phyloP scores from a whole-genome alignment of 30 jellyfish, hydroid and myxozoan genomes.

The Pseudorhiza aurosa region DNA sequence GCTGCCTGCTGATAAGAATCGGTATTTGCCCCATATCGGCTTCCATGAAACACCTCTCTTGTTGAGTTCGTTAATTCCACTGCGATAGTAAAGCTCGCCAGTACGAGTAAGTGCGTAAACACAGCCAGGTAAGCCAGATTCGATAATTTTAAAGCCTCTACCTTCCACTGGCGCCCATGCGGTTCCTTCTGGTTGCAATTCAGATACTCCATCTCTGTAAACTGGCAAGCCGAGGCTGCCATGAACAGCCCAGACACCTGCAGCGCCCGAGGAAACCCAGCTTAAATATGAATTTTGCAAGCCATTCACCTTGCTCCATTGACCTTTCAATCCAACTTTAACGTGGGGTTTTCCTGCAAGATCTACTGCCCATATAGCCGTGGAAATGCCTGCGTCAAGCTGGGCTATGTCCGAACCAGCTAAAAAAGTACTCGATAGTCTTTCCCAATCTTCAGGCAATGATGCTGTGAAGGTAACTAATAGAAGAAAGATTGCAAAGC shows the following conservation, averaged over 20 bases:
- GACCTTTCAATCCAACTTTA: conserved; percentile 49
- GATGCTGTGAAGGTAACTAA: not conserved
- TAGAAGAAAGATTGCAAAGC: not conserved
- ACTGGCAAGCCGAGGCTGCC: conserved; percentile 45
- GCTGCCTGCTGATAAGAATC: conserved; percentile 73
- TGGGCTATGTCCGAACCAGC: conserved; percentile 25
- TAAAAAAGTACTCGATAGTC: not conserved
- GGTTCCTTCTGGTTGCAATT: conserved; percentile 51
- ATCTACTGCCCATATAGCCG: conserved; percentile 67
- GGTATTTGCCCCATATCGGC: conserved; percentile 47
- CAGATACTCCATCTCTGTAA: conserved; percentile 72
- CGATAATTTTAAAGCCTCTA: conserved; percentile 51
- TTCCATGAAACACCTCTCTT: conserved; percentile 63
- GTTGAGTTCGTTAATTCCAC: conserved; percentile 25
- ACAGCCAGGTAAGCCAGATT: conserved; percentile 66
- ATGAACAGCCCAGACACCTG: conserved; percentile 94
- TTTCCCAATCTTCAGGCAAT: conserved; percentile 42
- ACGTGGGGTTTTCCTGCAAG: conserved; percentile 64
- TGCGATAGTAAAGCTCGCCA: conserved; percentile 57
- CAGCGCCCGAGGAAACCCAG: conserved; percentile 88
- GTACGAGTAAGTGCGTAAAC: conserved; percentile 46
- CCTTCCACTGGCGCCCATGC: conserved; percentile 68
- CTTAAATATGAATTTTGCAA: conserved; percentile 20
- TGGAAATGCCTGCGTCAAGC: conserved; percentile 71
- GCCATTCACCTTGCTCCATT: conserved; percentile 43